Conservation (phyloP, 2,888 invertebrate species). For the Dynastes hyllus region DNA sequence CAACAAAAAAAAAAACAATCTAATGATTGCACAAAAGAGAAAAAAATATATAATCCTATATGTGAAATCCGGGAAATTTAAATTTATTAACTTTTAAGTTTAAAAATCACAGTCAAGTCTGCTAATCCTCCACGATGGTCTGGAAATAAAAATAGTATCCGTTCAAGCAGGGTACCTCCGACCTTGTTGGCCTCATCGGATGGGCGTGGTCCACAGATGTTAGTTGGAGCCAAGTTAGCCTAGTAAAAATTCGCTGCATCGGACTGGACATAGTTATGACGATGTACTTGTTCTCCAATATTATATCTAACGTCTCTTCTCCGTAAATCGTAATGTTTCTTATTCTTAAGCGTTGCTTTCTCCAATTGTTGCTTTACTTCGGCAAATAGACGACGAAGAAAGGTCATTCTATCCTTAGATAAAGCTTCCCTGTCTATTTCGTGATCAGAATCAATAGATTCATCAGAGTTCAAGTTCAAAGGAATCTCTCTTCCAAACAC, state of each 20-base stretch:
- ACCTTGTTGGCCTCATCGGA: no score
- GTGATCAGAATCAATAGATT: background rate
- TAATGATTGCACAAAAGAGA: no score
- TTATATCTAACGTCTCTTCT: constrained; percentile 49
- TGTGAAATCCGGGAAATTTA: no score
- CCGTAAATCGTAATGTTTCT: constrained; percentile 51
- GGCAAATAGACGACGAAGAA: background rate
- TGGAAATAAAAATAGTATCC: no score
- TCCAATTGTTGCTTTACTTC: background rate
- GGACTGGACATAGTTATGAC: constrained; percentile 54
- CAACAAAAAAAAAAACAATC: no score
- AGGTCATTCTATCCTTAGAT: background rate
- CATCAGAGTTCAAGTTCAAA: background rate
- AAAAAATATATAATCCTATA: no score
- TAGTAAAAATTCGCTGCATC: constrained; percentile 54
- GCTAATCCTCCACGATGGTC: no score
- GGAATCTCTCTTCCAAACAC: constrained; percentile 50
- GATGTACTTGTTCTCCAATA: constrained; percentile 54
- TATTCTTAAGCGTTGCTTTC: background rate
- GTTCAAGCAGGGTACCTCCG: no score
- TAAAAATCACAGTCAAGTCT: no score
- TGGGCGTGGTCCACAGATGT: background rate
- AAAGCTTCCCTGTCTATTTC: background rate
- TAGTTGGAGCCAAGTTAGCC: constrained; percentile 57
- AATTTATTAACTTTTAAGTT: no score